Base-by-base conservation (phyloP, 2,888 invertebrate genomes). In the Ephialtes manifestator region DNA sequence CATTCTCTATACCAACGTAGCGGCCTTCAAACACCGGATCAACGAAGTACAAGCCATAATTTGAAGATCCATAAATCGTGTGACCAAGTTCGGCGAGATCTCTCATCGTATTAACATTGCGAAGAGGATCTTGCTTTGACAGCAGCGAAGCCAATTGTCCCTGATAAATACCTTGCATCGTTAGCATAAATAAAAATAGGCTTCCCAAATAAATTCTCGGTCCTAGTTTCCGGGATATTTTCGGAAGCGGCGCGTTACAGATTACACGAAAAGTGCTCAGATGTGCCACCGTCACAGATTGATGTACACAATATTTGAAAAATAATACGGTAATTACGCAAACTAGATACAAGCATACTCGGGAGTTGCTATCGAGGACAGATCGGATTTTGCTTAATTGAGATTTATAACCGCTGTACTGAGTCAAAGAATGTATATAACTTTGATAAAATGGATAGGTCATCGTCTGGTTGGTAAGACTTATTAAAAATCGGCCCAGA, bases 81-180 rank as follows among this genome's bases (percentile, higher is more conserved):
- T 70, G 35, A 35, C 18, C 31, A 0, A 51, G n/a, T 8, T 31
- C 51, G 10, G 18, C n/a, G 11, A 70, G 51, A 70, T 70, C 70
- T 0, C n/a, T 10, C 51, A 48, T 18, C 5, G 70, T 53, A 31
- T 70, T 28, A 1, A 51, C 31, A 5, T 51, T n/a, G 31, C 28
- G 70, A 15, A 31, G 31, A 7, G 70, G 35, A 4, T n/a, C 18
- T 4, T 24, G 31, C 4, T 28, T 31, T 2, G 70, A 53, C 31
- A 70, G 51, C 51, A 70, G 11, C 10, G 70, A 51, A n/a, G 70
- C 48, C n/a, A 70, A 51, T 7, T 31, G 28, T 13, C 70, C 70
- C 51, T 51, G 48, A 31, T 28, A 70, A 3, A 70, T 35, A 18
- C 70, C 70, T 31, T 70, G 70, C 51, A 51, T 51, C 18, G 70